phyloP scores from a whole-genome alignment of 2,888 invertebrate genomes.

The Chesias legatella region DNA sequence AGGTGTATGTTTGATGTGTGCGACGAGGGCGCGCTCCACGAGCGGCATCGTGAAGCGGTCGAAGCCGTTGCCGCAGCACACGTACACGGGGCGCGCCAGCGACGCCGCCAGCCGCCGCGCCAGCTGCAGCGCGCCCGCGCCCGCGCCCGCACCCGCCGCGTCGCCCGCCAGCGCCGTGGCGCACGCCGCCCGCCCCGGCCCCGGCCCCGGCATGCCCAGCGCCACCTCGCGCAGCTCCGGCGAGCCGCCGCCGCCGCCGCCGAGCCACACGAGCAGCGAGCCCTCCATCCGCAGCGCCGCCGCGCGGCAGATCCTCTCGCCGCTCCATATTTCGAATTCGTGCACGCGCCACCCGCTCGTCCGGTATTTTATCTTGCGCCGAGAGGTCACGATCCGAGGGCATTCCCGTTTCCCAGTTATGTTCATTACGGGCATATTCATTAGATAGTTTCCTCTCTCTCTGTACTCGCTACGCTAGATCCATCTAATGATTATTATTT shows the following conservation, averaged over 20 bases:
- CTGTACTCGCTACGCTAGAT: too few species aligned
- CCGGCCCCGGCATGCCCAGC: slow-evolving; percentile 20
- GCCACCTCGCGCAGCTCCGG: slow-evolving; percentile 14
- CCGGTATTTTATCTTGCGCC: slow-evolving; percentile 43
- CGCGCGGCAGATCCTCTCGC: slow-evolving; percentile 19
- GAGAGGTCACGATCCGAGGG: slow-evolving; percentile 41
- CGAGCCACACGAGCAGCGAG: slow-evolving; percentile 58
- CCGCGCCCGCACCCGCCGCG: slow-evolving; percentile 39
- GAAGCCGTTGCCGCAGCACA: slow-evolving; percentile 34
- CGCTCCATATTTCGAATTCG: slow-evolving; percentile 19
- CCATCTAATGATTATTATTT: too few species aligned
- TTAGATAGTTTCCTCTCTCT: too few species aligned
- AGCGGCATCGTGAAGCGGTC: slow-evolving; percentile 42
- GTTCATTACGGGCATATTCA: slow-evolving; percentile 31
- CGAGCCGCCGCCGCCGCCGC: slow-evolving; percentile 22
- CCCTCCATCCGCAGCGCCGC: slow-evolving; percentile 42
- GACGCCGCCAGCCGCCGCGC: slow-evolving; percentile 34
- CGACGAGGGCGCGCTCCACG: slow-evolving; percentile 37
- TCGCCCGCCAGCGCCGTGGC: slow-evolving; percentile 36
- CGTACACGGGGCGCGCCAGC: slow-evolving; percentile 42
- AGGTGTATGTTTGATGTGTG: slow-evolving; percentile 23
- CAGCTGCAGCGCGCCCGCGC: slow-evolving; percentile 34
- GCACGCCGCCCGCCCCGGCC: slow-evolving; percentile 23
- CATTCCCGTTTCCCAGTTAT: slow-evolving; percentile 15
- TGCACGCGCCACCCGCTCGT: slow-evolving; percentile 52